Percentiles rank a stretch among this genome's conserved stretches.
These are phyloP conservation scores for Myiotriccus ornatus DNA, from an alignment of 2,797 vertebrate genomes.

Conservation along the genomic window DNA sequence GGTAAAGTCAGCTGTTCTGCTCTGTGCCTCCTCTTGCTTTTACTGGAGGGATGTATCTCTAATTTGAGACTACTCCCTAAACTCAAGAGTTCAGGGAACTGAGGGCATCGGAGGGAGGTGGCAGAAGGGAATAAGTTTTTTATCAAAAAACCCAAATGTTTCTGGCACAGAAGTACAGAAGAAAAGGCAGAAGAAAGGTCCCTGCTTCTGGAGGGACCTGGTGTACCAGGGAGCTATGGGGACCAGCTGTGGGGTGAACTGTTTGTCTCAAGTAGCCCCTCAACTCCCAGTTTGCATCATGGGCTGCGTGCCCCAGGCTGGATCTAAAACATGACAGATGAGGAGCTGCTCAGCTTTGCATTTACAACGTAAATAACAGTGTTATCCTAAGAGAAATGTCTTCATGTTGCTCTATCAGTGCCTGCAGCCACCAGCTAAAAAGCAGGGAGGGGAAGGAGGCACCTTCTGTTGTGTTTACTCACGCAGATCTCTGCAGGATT, in stretches of 20 bases:
- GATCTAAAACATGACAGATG: not conserved
- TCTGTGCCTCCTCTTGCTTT: not conserved
- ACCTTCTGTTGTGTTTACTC: not conserved
- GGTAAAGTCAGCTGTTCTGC: not conserved
- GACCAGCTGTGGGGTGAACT: not conserved
- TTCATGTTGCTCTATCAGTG: not conserved
- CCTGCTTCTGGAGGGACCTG: not conserved
- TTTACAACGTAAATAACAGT: rapidly evolving
- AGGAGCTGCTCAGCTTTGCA: not conserved
- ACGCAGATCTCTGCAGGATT: not conserved
- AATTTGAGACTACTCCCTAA: not conserved
- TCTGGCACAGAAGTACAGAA: not conserved
- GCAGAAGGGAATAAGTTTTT: not conserved
- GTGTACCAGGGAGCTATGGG: not conserved
- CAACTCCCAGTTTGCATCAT: not conserved
- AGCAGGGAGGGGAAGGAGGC: not conserved
- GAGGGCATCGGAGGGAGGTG: not conserved
- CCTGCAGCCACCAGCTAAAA: not conserved
- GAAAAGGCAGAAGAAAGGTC: not conserved
- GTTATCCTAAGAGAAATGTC: not conserved
- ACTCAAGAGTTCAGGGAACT: not conserved
- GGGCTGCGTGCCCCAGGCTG: not conserved
- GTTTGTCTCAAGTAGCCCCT: not conserved
- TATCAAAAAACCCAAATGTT: not conserved
- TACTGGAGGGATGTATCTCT: not conserved